Conservation (phyloP, 2,113 vertebrate genomes). For the Origma solitaria region DNA sequence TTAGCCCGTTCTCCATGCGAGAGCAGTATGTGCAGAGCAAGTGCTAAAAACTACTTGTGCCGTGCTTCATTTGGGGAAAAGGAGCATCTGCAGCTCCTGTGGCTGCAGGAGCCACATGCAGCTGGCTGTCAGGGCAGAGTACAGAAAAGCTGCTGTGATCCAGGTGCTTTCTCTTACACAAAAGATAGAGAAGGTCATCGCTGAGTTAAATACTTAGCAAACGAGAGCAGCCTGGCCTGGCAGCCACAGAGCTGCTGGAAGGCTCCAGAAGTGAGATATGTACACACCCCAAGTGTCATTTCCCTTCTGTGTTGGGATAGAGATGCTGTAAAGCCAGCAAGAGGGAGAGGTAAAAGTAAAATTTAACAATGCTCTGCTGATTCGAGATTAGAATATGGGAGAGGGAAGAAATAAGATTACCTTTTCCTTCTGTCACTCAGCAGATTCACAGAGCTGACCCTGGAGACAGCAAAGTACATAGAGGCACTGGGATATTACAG, state of each 20-base stretch:
- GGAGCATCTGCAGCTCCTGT: neutral
- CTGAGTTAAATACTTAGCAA: neutral
- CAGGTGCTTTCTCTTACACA: neutral
- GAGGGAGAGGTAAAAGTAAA: neutral
- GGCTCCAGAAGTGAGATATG: rapidly evolving
- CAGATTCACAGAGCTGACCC: neutral
- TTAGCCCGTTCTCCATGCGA: neutral
- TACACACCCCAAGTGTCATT: neutral
- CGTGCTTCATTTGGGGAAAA: neutral
- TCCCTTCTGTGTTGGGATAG: neutral
- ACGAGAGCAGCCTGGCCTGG: neutral
- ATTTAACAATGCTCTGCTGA: neutral
- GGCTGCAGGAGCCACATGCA: neutral
- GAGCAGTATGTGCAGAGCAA: neutral
- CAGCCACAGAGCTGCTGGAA: neutral
- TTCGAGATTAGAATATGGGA: neutral
- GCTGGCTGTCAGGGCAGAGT: neutral
- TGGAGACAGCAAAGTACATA: neutral
- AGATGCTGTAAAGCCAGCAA: neutral
- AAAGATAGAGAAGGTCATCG: rapidly evolving
- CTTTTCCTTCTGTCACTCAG: neutral
- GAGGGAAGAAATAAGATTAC: neutral
- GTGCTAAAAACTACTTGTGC: neutral
- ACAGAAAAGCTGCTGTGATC: neutral
- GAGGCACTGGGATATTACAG: neutral